phyloP scores from a whole-genome alignment of 2,888 invertebrate species.

The Arrhopalites spinosus region DNA sequence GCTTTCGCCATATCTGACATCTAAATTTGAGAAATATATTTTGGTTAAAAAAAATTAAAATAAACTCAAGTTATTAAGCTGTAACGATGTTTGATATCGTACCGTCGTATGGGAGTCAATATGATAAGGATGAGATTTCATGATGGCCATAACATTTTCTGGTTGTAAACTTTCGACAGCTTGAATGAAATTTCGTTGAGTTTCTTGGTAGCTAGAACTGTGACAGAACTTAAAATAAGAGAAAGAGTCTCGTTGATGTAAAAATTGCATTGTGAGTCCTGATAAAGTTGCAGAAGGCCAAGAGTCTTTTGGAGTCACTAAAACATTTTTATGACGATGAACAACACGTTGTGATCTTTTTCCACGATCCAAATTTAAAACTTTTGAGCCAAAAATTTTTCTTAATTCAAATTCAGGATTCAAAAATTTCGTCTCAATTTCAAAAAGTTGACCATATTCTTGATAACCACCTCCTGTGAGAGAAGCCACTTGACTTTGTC shows the following conservation, averaged over 20 bases:
- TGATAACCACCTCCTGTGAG: slow-evolving; percentile 38
- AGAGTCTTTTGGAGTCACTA: slow-evolving; percentile 72
- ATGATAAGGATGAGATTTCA: slow-evolving; percentile 77
- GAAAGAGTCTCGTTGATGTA: slow-evolving; percentile 64
- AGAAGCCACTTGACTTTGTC: background rate
- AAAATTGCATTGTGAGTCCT: slow-evolving; percentile 72
- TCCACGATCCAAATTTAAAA: slow-evolving; percentile 70
- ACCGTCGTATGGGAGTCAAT: slow-evolving; percentile 61
- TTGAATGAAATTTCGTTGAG: slow-evolving; percentile 74
- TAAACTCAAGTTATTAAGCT: too few relatives aligned
- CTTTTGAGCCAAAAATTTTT: slow-evolving; percentile 78
- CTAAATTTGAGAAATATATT: too few relatives aligned
- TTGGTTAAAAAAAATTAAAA: too few relatives aligned
- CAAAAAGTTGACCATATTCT: slow-evolving; percentile 63
- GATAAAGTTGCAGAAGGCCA: slow-evolving; percentile 75
- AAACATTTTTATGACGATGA: slow-evolving; percentile 61
- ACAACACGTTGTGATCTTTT: slow-evolving; percentile 53
- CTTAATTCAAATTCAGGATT: slow-evolving; percentile 81
- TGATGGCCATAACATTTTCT: slow-evolving; percentile 74
- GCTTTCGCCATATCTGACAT: slow-evolving; percentile 78
- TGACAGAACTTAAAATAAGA: slow-evolving; percentile 77
- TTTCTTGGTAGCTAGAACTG: slow-evolving; percentile 72
- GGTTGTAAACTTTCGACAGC: slow-evolving; percentile 80
- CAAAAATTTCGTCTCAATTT: slow-evolving; percentile 71
- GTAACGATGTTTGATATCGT: slow-evolving; percentile 70